phyloP scores from a whole-genome alignment of 1,140 invertebrate species.

The Calephelis virginiensis region DNA sequence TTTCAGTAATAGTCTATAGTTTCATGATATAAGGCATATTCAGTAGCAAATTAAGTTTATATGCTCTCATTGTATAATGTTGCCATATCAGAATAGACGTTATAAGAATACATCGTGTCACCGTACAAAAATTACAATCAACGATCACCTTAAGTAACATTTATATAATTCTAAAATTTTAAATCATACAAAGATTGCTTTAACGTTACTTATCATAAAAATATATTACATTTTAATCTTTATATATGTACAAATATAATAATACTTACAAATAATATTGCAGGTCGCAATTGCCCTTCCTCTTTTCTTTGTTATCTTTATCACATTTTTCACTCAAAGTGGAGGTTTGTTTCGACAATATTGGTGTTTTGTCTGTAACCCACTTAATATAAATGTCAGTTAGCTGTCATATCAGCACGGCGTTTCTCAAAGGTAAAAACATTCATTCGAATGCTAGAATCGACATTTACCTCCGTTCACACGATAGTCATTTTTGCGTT shows the following conservation, averaged over 20 bases:
- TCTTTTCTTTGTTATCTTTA: slow-evolving; percentile 36
- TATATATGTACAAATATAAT: slow-evolving; percentile 70
- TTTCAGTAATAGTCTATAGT: too few species aligned
- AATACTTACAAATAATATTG: slow-evolving; percentile 72
- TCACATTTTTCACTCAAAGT: slow-evolving; percentile 35
- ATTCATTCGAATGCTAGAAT: too few species aligned
- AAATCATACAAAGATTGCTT: slow-evolving; percentile 70
- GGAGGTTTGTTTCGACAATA: slow-evolving; percentile 24
- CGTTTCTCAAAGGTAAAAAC: too few species aligned
- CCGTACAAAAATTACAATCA: slow-evolving; percentile 20
- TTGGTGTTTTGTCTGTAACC: too few species aligned
- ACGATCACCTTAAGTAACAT: slow-evolving; percentile 57
- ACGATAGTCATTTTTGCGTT: background rate
- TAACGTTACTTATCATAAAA: slow-evolving; percentile 49
- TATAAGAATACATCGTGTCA: slow-evolving; percentile 16
- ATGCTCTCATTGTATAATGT: slow-evolving; percentile 7
- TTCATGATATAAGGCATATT: slow-evolving; percentile 1
- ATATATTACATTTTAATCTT: slow-evolving; percentile 58
- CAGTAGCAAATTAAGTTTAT: slow-evolving; percentile 10
- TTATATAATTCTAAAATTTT: slow-evolving; percentile 61
- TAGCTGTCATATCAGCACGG: too few species aligned
- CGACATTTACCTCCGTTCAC: background rate
- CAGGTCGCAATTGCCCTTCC: slow-evolving; percentile 63
- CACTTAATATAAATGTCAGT: too few species aligned
- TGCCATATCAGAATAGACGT: slow-evolving; percentile 14